Evolutionary conservation across 1,140 invertebrate species (phyloP), one percentile per base, ranked within the genome.

Genomic region (Hycleus cichorii): DNA sequence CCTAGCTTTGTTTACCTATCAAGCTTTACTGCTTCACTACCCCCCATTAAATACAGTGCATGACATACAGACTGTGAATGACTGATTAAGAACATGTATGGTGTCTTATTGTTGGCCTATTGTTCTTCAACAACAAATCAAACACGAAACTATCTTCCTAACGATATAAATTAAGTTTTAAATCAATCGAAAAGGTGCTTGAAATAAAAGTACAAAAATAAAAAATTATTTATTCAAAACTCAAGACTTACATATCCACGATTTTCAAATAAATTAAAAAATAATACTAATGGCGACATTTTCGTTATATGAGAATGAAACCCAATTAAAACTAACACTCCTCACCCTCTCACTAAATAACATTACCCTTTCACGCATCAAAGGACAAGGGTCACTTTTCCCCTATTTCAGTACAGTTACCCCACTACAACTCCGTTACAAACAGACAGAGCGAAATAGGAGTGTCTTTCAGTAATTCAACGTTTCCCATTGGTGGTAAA

Each of bases 1-100:
- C 18, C 61, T 49, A 45, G 58, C 62, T 60, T 63, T 63, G 62
- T 63, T 63, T 63, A 60, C 62, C 62, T 57, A 63, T 63, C 62
- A 63, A 57, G 49, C 43, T 47, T 53, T 58, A 27, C 18, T 45
- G 51, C 51, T 53, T 53, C 40, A 53, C 51, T 53, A 42, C 51
- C 51, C 43, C 46, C 48, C 32, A 32, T 32, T 32, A 32, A 4
- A 32, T 32, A 32, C 7, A 18, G 18, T 18, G 18, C 18, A 7
- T 32, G 32, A 39, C 26, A 5, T 40, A 52, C 18, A 53, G 51
- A 53, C 51, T 53, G 51, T 53, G 51, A 53, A 42, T 53, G 51
- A 53, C 51, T 53, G 51, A 53, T 53, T 53, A 53, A 53, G 46
- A 45, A 53, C 51, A 53, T 53, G 42, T 53, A 45, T 53, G 51